Base-by-base conservation (phyloP, 1,140 invertebrate genomes). In the Lasioglossum baleicum region DNA sequence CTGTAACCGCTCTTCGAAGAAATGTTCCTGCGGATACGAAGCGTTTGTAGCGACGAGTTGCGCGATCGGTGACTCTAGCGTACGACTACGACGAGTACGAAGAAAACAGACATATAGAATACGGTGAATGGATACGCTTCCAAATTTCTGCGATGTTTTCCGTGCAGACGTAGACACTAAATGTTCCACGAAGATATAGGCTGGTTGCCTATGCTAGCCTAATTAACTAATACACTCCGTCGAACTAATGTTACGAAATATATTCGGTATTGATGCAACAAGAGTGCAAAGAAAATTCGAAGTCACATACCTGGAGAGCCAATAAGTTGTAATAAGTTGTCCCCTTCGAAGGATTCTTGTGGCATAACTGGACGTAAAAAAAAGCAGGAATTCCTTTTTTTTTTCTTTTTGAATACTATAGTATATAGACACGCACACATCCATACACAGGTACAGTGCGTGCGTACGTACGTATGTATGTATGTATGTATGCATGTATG, bases 361-460 rank as follows among this genome's bases (percentile, higher is more conserved):
- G 51, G 15, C 51, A 53, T 53, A 53, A 53, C 51, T 15, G 20
- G 66, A 80, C 64, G 20, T 11, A 31, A 60, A 74, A 20, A 60
- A 74, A 20, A 61, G 48, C 71, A 75, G 10, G 66, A 67, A 51
- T 60, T 40, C 40, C n/a, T 72, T 48, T 48, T 48, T 48, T 53
- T 15, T 53, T 53, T 53, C 17, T 15, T 58, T 70, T 78, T 15
- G 40, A 74, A 76, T 48, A 6, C 58, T 83, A 72, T 65, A 61
- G 40, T 83, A 78, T 76, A 51, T 79, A 83, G 69, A 65, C 66
- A 80, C 76, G 67, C 72, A 81, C 81, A 81, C 75, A 85, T 79
- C 56, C 67, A 79, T 70, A 68, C 42, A 65, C 73, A 87, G 64
- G 64, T 74, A 75, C 65, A 76, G 60, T 66, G 13, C 26, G 74